Evolutionary conservation across 2,113 vertebrate genomes (phyloP), one percentile per base, ranked within the genome.

Genomic region (Progne subis): DNA sequence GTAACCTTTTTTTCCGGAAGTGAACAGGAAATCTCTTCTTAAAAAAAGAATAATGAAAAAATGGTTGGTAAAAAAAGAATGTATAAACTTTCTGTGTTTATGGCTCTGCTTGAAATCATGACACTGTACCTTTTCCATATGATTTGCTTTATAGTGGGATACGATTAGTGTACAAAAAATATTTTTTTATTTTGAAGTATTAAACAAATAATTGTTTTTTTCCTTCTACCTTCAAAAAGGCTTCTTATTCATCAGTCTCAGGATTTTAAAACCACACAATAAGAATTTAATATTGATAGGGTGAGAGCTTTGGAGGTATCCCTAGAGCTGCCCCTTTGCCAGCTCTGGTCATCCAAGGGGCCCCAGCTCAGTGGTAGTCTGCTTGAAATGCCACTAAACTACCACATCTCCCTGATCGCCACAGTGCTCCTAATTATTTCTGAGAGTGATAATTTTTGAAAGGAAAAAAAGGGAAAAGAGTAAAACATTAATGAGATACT

Each of bases 281-380:
- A 18, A 29, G 16, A 18, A 37, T 26, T 11, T 71, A 59, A 49
- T 2, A 2, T 3, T 37, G 18, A 6, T 43, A 57, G 10, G 5
- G 12, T 49, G 23, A 17, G 28, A 90, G 3, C 7, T 8, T 43
- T 26, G 34, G 28, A 52, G 3, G 1, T 49, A 14, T 12, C 5
- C 5, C 14, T 0, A 0, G 19, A 75, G 10, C 47, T 78, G 29
- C 4, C 14, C 5, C 3, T 5, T 65, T 2, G 1, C 25, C 55
- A 72, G 8, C 7, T 19, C 29, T 56, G 13, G 3, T 57, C 6
- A 19, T 65, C 31, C n/a, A 56, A 24, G 34, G n/a, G 7, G 4
- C 4, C 65, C 41, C 25, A 88, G 29, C 8, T 80, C 2, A 2
- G 7, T 77, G 26, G 8, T 4, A 12, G 3, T n/a, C 24, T 64